Conservation (phyloP, 2,113 vertebrate species). For the Empidonax traillii region DNA sequence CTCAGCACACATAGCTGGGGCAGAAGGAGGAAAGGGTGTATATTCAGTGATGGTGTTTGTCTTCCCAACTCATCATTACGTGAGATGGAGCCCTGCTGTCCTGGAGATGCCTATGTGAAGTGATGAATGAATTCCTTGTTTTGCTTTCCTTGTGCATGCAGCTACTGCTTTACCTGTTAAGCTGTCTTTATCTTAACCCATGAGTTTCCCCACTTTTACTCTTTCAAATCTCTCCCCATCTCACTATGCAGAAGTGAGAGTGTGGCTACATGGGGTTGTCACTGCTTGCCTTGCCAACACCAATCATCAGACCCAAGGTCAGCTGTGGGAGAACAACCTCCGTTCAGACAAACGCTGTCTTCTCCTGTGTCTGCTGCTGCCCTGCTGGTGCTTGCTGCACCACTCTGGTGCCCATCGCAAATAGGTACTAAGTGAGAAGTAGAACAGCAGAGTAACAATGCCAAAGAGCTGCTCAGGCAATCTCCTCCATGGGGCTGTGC, state of each 20-base stretch:
- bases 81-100: too few relatives aligned
- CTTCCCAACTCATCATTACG: too few relatives aligned
- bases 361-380: neutral
- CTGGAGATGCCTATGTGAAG: neutral
- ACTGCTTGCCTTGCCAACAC: neutral
- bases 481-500: neutral
- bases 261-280: neutral
- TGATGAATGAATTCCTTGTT: neutral
- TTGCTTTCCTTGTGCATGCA: neutral
- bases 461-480: neutral
- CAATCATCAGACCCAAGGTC: too few relatives aligned
- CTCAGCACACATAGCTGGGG: too few relatives aligned
- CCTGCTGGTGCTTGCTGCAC: rapidly evolving
- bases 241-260: neutral
- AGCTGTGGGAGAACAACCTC: neutral
- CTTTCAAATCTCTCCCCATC: neutral
- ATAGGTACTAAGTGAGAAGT: neutral
- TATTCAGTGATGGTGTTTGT: too few relatives aligned
- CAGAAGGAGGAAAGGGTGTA: too few relatives aligned
- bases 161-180: neutral
- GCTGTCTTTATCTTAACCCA: neutral
- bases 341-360: neutral
- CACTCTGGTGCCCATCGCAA: rapidly evolving
- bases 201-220: neutral
- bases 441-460: neutral